Percentiles rank a stretch among this genome's conserved stretches.
These are phyloP conservation scores for Malacoraja senta DNA, from an alignment of 2,797 vertebrate genomes.

Conservation along the genomic window DNA sequence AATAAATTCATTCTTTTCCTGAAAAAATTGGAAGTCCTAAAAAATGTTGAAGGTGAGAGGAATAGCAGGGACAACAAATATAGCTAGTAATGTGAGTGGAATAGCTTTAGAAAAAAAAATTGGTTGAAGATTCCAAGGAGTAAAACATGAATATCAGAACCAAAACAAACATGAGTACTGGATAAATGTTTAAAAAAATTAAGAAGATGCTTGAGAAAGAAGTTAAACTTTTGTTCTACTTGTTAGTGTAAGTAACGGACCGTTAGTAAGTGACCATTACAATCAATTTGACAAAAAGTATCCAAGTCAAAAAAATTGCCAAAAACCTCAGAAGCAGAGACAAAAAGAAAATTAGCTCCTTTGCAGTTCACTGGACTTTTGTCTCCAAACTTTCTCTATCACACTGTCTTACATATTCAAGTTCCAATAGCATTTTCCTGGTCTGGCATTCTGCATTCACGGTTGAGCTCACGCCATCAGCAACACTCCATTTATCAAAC, in stretches of 20 bases:
- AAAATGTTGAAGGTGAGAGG: neutral
- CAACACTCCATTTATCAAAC: constrained; percentile 21
- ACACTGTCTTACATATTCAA: neutral
- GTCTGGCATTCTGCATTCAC: neutral
- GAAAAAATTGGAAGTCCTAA: neutral
- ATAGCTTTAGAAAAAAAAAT: neutral
- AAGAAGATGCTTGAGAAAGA: neutral
- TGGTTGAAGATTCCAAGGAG: neutral
- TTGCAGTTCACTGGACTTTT: neutral
- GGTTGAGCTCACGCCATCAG: neutral
- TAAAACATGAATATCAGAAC: neutral
- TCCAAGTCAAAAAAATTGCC: neutral
- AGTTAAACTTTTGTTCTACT: neutral
- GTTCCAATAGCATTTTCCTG: neutral
- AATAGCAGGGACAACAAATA: neutral
- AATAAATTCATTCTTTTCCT: neutral
- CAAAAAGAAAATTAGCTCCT: neutral
- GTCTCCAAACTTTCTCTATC: neutral
- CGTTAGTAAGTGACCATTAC: neutral
- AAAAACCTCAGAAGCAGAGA: neutral
- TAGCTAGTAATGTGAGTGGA: neutral
- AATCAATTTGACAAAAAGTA: neutral
- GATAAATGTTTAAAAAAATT: neutral
- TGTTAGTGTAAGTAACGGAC: neutral
- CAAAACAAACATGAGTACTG: neutral